phyloP scores from a whole-genome alignment of 2,113 vertebrate genomes.

The Malaclemys terrapin region DNA sequence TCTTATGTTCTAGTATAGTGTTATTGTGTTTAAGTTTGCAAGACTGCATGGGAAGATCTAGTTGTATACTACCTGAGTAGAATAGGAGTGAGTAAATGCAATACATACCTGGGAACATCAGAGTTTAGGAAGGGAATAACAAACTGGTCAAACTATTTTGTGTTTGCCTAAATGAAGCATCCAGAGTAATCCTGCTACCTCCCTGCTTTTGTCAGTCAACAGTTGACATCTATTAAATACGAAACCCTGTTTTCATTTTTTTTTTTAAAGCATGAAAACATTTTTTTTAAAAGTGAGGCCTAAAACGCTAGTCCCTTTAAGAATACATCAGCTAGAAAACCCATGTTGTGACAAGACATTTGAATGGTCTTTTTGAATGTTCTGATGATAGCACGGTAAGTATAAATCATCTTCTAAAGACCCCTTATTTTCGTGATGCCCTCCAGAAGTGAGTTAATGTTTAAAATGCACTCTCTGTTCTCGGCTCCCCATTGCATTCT shows the following conservation, averaged over 20 bases:
- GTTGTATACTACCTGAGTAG: neutral
- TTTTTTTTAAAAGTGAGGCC: neutral
- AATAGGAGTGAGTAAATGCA: slow-evolving; percentile 18
- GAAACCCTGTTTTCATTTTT: neutral
- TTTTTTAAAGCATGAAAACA: neutral
- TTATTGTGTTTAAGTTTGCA: neutral
- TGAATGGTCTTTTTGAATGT: slow-evolving; percentile 13
- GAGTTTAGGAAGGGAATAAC: slow-evolving; percentile 11
- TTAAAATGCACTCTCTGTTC: slow-evolving; percentile 17
- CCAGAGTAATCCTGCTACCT: neutral
- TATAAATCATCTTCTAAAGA: neutral
- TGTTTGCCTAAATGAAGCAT: neutral
- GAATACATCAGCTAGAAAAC: neutral
- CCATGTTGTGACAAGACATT: neutral
- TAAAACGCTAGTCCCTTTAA: neutral
- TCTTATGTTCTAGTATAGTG: neutral
- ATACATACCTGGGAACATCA: neutral
- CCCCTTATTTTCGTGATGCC: slow-evolving; percentile 6
- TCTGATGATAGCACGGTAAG: neutral
- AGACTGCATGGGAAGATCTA: neutral
- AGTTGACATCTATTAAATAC: slow-evolving; percentile 47
- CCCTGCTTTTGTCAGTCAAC: slow-evolving; percentile 22
- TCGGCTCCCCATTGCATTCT: neutral
- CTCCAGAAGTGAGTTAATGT: neutral
- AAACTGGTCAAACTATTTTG: neutral